Percentiles rank a stretch among this genome's conserved stretches.
Conservation (phyloP, 2,888 invertebrate genomes). For the Eugnorisma glareosa region DNA sequence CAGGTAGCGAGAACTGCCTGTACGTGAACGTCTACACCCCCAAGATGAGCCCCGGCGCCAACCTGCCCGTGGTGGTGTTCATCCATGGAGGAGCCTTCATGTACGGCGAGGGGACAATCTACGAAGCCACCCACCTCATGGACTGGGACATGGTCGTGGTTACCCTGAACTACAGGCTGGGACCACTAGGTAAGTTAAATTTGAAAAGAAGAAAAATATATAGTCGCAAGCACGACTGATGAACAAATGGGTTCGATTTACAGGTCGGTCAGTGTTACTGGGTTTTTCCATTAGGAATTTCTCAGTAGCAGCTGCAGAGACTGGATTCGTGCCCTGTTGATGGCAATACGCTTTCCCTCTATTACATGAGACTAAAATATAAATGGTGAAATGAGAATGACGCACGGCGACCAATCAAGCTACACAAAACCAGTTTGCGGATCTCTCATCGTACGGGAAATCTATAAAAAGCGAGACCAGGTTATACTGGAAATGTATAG, state of each 20-base stretch:
- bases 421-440: too few relatives aligned
- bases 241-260: neutral
- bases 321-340: too few relatives aligned
- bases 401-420: too few relatives aligned
- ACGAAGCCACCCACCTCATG: constrained; percentile 91
- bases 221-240: neutral
- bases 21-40: constrained; percentile 92
- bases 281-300: too few relatives aligned
- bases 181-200: constrained; percentile 91
- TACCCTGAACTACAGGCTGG: constrained; percentile 93
- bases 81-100: constrained; percentile 94
- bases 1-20: constrained; percentile 93
- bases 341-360: too few relatives aligned
- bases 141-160: constrained; percentile 92
- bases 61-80: constrained; percentile 91
- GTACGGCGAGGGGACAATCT: constrained; percentile 90
- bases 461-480: too few relatives aligned
- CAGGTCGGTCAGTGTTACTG: neutral
- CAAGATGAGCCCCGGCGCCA: constrained; percentile 77
- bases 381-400: too few relatives aligned
- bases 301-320: too few relatives aligned
- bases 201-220: too few relatives aligned
- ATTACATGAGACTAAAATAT: too few relatives aligned
- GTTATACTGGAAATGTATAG: too few relatives aligned
- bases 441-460: too few relatives aligned